Base-by-base conservation (phyloP, 2,113 vertebrate species). In the Crotalus viridis region DNA sequence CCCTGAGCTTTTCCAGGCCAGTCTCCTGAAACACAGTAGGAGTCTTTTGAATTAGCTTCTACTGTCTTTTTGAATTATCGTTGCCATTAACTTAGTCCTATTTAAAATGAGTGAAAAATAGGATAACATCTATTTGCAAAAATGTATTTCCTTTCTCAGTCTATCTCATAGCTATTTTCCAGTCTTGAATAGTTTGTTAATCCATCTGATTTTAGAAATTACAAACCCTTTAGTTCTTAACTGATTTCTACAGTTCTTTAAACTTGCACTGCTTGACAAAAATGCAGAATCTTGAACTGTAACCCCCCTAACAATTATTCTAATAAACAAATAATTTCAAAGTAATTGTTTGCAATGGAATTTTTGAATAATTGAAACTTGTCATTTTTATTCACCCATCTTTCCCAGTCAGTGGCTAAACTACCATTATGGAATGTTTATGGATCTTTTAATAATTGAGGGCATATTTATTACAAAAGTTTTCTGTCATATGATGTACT, bases 11-110 rank as follows among this genome's bases (percentile, higher is more conserved):
- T 91, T 93, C 17, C 91, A 90, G 21, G 3, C 91, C 51, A 33
- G 90, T 92, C 91, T 92, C 91, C 59, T 93, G 59, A 92, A 94
- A 91, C 93, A 91, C 89, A 64, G 43, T 54, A 51, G 12, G 12
- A 74, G 64, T 39, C 92, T 93, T 91, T 91, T 91, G 85, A 91
- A 92, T 97, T 93, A 91, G 90, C 92, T 88, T 6, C 43, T 90
- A 85, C 87, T 91, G 24, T 91, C 48, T 91, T 52, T 56, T 93
- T 93, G 86, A 93, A 93, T 95, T 92, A 95, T 94, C 22, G n/a
- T 86, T 88, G 69, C 90, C 61, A 94, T 89, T 89, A 91, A 91
- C 93, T 85, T 92, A 85, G 92, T 85, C 21, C 22, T 94, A 1
- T 61, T 94, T 26, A 19, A 17, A 64, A 91, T 17, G 15, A 5